phyloP scores from a whole-genome alignment of 37 sponge, comb jelly and placozoan species.

The Haliclona indistincta region DNA sequence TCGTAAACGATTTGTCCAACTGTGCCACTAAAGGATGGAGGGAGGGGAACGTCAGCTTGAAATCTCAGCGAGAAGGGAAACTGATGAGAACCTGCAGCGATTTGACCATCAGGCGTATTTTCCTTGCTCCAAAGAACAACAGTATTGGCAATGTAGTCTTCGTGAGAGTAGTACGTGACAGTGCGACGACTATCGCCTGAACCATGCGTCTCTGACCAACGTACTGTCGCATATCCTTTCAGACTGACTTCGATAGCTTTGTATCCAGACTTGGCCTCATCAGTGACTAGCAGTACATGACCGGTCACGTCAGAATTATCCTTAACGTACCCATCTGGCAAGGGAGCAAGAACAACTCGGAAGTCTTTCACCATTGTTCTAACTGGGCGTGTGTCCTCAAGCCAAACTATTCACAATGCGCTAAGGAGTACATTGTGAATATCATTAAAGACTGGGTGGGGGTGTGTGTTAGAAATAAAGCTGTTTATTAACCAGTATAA shows the following conservation, averaged over 20 bases:
- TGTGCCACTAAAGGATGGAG: constrained; percentile 16
- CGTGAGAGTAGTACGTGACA: constrained; percentile 33
- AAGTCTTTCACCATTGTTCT: no score
- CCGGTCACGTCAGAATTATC: no score
- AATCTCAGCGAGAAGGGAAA: constrained; percentile 31
- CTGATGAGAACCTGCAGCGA: constrained; percentile 35
- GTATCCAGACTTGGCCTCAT: constrained; percentile 22
- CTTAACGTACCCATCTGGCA: no score
- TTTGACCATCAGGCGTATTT: constrained; percentile 3
- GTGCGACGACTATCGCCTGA: constrained; percentile 2
- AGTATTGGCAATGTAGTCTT: constrained; percentile 13
- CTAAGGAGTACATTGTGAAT: no score
- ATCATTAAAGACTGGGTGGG: no score
- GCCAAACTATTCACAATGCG: no score
- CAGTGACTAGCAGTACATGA: not conserved
- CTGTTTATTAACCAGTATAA: no score
- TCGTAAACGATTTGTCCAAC: constrained; percentile 58
- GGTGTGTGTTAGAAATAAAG: no score
- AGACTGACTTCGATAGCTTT: constrained; percentile 42
- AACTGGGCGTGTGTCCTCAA: no score
- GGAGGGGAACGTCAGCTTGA: not conserved
- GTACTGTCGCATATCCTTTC: constrained; percentile 48
- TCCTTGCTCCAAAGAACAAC: constrained; percentile 32
- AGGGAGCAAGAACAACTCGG: no score
- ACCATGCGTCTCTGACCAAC: constrained; percentile 59